Percentiles rank a stretch among this genome's conserved stretches.
phyloP scores from a whole-genome alignment of 1,140 invertebrate genomes.

The Trachymyrmex cornetzi region DNA sequence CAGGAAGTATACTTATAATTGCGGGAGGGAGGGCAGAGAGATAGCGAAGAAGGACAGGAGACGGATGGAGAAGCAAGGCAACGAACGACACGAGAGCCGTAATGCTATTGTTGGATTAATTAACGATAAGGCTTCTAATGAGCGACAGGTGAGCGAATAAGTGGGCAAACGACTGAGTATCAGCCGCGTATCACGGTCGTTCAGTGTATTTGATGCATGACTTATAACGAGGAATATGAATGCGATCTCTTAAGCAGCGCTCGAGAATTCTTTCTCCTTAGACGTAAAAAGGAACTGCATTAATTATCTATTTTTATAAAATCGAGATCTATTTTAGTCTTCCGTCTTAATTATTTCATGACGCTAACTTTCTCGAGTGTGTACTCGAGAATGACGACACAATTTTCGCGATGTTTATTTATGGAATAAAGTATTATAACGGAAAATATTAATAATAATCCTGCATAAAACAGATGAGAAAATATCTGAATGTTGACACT shows the following conservation, averaged over 20 bases:
- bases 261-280: neutral
- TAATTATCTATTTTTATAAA: neutral
- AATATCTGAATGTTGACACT: neutral
- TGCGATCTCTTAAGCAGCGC: neutral
- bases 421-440: neutral
- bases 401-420: neutral
- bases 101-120: conserved; percentile 86
- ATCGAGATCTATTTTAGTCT: neutral
- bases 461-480: neutral
- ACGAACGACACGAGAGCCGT: conserved; percentile 85
- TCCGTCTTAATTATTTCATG: neutral
- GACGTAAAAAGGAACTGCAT: neutral
- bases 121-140: conserved; percentile 87
- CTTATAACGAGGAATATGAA: conserved; percentile 15
- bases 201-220: conserved; percentile 30
- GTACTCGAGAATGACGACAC: neutral
- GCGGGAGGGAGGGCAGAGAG: conserved; percentile 20
- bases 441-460: conserved; percentile 1
- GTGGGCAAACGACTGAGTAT: conserved; percentile 29
- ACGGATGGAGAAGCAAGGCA: conserved; percentile 69
- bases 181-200: conserved; percentile 25
- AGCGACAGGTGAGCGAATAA: conserved; percentile 85
- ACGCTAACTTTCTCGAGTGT: neutral
- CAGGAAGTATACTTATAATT: conserved; percentile 77
- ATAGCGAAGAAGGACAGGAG: neutral